Evolutionary conservation across 35 echinoderm and acorn worm genomes (phyloP).

Genomic region (Ophioderma brevispina): DNA sequence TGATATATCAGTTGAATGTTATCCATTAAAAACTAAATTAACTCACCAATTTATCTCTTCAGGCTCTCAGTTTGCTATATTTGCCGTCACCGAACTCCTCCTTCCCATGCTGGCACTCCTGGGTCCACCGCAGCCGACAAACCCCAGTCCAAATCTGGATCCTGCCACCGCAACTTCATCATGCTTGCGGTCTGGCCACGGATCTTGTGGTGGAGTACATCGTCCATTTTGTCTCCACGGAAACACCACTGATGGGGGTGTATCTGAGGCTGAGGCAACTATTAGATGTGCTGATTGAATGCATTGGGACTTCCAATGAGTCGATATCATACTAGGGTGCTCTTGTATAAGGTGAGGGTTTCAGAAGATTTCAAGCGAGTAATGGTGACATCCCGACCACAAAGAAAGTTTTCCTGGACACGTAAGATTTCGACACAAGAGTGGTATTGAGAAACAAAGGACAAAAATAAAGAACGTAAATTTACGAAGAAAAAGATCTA

Average conservation of each 20-base stretch:
- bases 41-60: too few relatives aligned
- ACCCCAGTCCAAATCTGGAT: constrained; percentile 73
- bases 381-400: too few relatives aligned
- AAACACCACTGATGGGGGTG: constrained; percentile 44
- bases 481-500: too few relatives aligned
- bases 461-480: too few relatives aligned
- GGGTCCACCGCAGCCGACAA: constrained; percentile 84
- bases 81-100: constrained; percentile 83
- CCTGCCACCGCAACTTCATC: constrained; percentile 89
- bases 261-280: constrained; percentile 83
- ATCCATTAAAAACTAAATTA: too few relatives aligned
- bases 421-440: too few relatives aligned
- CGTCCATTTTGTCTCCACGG: constrained; percentile 44
- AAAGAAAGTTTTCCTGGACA: too few relatives aligned
- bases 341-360: constrained; percentile 92
- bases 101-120: constrained; percentile 94
- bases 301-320: constrained; percentile 91
- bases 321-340: constrained; percentile 88
- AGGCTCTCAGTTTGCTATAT: constrained; percentile 94
- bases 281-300: constrained; percentile 90
- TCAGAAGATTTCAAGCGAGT: too few relatives aligned
- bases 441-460: too few relatives aligned
- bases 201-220: constrained; percentile 93
- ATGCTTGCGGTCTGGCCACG: constrained; percentile 89
- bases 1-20: too few relatives aligned